Evolutionary conservation across 2,888 invertebrate genomes (phyloP), one percentile per base, ranked within the genome.

Genomic region (Homarus gammarus): DNA sequence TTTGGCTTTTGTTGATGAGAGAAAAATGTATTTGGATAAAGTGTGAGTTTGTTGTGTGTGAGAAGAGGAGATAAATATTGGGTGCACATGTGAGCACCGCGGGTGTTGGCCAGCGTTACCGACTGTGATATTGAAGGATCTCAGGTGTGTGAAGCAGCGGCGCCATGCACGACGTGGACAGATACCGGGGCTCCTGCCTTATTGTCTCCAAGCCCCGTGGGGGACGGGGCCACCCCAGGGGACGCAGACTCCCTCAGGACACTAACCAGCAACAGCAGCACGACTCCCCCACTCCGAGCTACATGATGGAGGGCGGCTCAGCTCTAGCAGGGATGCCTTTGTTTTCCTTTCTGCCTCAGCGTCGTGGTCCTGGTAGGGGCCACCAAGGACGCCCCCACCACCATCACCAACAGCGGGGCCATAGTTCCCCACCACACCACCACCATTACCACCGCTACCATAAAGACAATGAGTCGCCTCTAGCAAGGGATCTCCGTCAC

Each of bases 91-190:
- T 49, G 64, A 44, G 68, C 40, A 72, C 31, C 36, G 38, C 12
- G 49, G 18, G 44, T 18, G 68, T 6, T n/a, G 18, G 49, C 36
- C 70, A 27, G 83, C 31, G 33, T 33, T n/a, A 83, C 83, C 73
- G 33, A 83, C 70, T 83, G 83, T 83, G 83, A 83, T 83, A 83
- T 72, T 51, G 56, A 84, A 84, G 84, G 84, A 84, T 84, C 77
- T 78, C 85, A 64, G n/a, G 22, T 56, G 38, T 6, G 38, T 5
- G 3, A 27, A 8, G 49, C 18, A 2, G n/a, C 68, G 33, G 44
- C 73, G 75, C 72, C 75, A 89, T 89, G 89, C 84, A 85, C 82
- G 87, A 78, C 84, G 87, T 90, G 64, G 91, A 91, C 75, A 87
- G 91, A 56, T 91, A 91, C 81, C 86, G 89, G 18, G 84, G 90